Conservation (phyloP, 1,140 invertebrate species). For the Latrodectus geometricus region DNA sequence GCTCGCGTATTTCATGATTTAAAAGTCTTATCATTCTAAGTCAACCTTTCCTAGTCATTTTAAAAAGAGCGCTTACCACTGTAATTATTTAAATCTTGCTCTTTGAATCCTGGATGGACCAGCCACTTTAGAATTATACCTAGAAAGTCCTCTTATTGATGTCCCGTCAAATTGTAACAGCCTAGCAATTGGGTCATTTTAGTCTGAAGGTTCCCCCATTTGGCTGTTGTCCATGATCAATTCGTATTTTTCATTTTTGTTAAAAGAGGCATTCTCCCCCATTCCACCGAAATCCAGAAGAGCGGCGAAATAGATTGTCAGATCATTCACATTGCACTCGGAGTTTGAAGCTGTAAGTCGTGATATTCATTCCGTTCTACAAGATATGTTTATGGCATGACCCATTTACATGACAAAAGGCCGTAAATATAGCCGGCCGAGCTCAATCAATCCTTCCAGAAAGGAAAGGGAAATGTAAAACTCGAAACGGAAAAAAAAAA, state of each 20-base stretch:
- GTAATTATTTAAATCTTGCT: too few relatives aligned
- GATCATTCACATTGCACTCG: not conserved
- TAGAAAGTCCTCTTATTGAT: not conserved
- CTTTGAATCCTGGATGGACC: too few relatives aligned
- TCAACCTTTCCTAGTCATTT: too few relatives aligned
- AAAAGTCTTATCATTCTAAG: too few relatives aligned
- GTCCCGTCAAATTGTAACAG: not conserved
- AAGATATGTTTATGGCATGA: not conserved
- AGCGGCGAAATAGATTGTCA: not conserved
- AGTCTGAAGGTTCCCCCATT: not conserved
- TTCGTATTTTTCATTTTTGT: not conserved
- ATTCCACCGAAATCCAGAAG: not conserved
- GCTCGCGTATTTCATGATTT: too few relatives aligned
- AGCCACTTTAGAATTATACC: not conserved
- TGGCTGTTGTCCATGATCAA: not conserved
- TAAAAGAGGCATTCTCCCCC: not conserved
- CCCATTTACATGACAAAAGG: not conserved
- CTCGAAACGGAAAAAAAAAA: not conserved
- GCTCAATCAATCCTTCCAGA: not conserved
- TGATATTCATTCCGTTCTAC: not conserved
- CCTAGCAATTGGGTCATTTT: not conserved
- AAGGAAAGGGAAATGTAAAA: not conserved
- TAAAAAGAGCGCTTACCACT: too few relatives aligned
- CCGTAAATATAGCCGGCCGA: not conserved
- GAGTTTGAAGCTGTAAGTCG: not conserved